These are phyloP conservation scores for Helleia helle DNA, from an alignment of 2,888 invertebrate species.

Conservation along the genomic window DNA sequence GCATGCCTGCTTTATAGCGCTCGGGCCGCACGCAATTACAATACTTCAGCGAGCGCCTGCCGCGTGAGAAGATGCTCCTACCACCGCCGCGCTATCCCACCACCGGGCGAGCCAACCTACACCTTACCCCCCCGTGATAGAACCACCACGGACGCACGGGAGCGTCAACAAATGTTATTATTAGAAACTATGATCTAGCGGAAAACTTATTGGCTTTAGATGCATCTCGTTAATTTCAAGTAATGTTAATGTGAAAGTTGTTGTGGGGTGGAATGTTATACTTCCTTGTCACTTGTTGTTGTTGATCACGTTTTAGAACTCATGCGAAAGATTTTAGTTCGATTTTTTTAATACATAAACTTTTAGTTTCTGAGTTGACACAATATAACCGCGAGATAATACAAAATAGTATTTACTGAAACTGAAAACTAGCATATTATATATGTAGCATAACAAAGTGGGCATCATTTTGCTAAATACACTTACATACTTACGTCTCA, in stretches of 20 bases:
- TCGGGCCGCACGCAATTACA: conserved; percentile 40
- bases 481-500: no score
- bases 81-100: background rate
- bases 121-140: conserved; percentile 2
- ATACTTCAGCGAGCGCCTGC: conserved; percentile 24
- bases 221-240: conserved; percentile 13
- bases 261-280: no score
- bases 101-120: background rate
- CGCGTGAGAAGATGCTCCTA: conserved; percentile 36
- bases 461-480: no score
- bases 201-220: conserved; percentile 11
- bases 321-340: no score
- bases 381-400: no score
- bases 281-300: no score
- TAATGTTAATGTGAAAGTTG: background rate
- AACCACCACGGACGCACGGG: background rate
- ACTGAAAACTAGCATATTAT: no score
- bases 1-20: conserved; percentile 36
- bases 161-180: conserved; percentile 35
- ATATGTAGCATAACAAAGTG: no score
- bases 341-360: no score
- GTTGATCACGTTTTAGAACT: no score
- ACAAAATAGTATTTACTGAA: no score
- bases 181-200: conserved; percentile 26
- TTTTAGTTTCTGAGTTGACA: no score